Percentiles rank a stretch among this genome's conserved stretches.
Evolutionary conservation across 2,113 vertebrate genomes (phyloP).

Genomic region (Dunckerocampus dactyliophorus): DNA sequence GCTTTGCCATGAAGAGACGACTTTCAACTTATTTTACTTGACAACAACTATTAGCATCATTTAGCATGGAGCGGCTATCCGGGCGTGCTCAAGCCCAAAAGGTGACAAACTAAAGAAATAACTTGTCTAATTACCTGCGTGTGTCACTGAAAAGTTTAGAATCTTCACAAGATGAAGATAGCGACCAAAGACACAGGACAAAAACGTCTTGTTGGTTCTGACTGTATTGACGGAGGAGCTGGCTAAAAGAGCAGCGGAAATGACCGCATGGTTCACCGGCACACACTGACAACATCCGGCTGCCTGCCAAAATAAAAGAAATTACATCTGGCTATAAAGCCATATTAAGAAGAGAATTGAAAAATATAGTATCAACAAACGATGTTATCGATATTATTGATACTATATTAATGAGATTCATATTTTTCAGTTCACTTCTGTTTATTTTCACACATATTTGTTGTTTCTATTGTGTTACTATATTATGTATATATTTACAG

Average conservation of each 20-base stretch:
- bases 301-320: slow-evolving; percentile 6
- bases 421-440: too few relatives aligned
- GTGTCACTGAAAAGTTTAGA: background rate
- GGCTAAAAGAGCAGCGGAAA: background rate
- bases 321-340: background rate
- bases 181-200: accelerated
- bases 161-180: accelerated
- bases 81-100: slow-evolving; percentile 16
- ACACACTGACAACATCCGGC: background rate
- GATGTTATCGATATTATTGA: too few relatives aligned
- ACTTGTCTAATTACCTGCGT: background rate
- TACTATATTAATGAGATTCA: too few relatives aligned
- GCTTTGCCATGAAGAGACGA: too few relatives aligned
- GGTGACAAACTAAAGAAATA: background rate
- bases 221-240: background rate
- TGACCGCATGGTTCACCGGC: too few relatives aligned
- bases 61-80: slow-evolving; percentile 35
- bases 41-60: background rate
- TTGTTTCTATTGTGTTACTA: too few relatives aligned
- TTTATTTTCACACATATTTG: too few relatives aligned
- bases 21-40: background rate
- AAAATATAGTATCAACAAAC: too few relatives aligned
- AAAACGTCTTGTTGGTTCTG: background rate
- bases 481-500: too few relatives aligned
- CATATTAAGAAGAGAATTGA: too few relatives aligned